Base-by-base conservation (phyloP, 2,888 invertebrate genomes). In the Unio pictorum region DNA sequence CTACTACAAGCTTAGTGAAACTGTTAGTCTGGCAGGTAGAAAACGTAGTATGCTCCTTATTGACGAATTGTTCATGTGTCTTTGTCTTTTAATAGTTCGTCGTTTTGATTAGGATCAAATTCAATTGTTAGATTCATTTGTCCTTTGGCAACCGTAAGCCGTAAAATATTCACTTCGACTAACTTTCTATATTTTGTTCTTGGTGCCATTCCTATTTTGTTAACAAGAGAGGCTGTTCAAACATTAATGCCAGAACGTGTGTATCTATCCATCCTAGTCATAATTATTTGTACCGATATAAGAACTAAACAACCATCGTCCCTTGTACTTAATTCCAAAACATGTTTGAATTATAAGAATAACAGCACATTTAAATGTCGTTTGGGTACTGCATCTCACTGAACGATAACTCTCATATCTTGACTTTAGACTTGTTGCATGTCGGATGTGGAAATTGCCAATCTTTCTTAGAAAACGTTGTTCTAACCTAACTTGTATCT, bases 371-470 rank as follows among this genome's bases (percentile, higher is more conserved):
- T 64, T 34, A 75, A 73, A 60, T 69, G 75, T 34, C 59, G 72
- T 0, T 62, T 72, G 54, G 72, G 75, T 5, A 69, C 72, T 20
- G 66, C 70, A 17, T 70, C 72, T 20, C 72, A 75, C 67, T 67
- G 69, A 11, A 68, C 71, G 5, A 28, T 67, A 11, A 71, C 66
- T 7, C 71, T 71, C 61, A 60, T 71, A 28, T 74, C 23, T 71
- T 7, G 17, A 58, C 45, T 30, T 74, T 8, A 69, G 60, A 54
- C 56, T 69, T 20, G 72, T 63, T 61, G 45, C 28, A 73, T 69
- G 66, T 70, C 70, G n/a, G 73, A 75, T 73, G 64, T 75, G n/a
- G 69, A 73, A 61, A 68, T 75, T 7, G 71, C 73, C 3, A 66
- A 64, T 23, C 23, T 23, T 23, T 23, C 23, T 23, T 23, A 23